phyloP scores from a whole-genome alignment of 1,140 invertebrate species.

The Trialeurodes vaporariorum region DNA sequence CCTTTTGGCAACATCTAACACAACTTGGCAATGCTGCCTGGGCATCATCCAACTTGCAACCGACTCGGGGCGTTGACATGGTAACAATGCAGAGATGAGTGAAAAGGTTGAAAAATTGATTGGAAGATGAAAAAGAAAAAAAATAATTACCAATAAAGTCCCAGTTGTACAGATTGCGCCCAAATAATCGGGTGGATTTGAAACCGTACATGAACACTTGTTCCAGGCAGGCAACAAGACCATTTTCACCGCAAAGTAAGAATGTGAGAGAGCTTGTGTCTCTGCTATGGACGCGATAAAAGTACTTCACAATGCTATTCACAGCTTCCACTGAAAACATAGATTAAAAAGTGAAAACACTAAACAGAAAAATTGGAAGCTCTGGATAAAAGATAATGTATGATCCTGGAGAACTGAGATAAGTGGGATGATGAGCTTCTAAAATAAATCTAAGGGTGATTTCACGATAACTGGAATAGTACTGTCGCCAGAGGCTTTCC shows the following conservation, averaged over 20 bases:
- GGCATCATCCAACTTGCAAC: constrained; percentile 1
- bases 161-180: constrained; percentile 93
- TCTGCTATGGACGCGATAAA: constrained; percentile 70
- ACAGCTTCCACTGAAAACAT: constrained; percentile 69
- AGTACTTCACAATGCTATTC: constrained; percentile 94
- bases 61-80: not conserved
- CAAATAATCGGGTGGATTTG: constrained; percentile 82
- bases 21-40: too few relatives aligned
- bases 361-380: too few relatives aligned
- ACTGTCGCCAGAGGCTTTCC: too few relatives aligned
- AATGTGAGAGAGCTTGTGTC: constrained; percentile 65
- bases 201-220: constrained; percentile 89
- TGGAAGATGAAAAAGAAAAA: constrained; percentile 6
- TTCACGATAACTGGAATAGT: too few relatives aligned
- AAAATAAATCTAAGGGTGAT: too few relatives aligned
- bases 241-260: constrained; percentile 86
- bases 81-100: not conserved
- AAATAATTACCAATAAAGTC: constrained; percentile 79
- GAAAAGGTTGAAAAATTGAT: constrained; percentile 6
- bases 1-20: too few relatives aligned
- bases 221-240: constrained; percentile 84
- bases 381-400: too few relatives aligned
- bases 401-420: too few relatives aligned
- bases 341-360: constrained; percentile 22
- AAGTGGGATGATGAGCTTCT: too few relatives aligned